A percentile compares a stretch with the other conserved stretches of the same genome.
Evolutionary conservation across 2,797 vertebrate species (phyloP).

Genomic region (Thripadectes ignobilis): DNA sequence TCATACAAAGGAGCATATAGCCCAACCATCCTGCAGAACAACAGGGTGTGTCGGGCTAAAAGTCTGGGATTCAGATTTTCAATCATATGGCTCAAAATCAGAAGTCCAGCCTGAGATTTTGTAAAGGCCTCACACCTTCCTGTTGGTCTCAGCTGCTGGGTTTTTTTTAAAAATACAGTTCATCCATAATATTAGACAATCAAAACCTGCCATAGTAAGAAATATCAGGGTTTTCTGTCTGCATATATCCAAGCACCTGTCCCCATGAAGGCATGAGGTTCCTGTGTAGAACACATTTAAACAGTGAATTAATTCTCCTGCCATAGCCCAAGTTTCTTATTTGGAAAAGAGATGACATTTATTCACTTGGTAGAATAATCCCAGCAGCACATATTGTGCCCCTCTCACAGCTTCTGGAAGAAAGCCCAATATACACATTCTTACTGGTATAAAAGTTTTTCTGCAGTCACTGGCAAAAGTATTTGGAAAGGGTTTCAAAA

Average conservation of each 20-base stretch:
- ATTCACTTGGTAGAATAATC: constrained; percentile 43
- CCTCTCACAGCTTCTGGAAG: constrained; percentile 10
- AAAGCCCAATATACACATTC: constrained; percentile 13
- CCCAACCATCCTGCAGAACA: not conserved
- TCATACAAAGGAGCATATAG: not conserved
- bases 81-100: not conserved
- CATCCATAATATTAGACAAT: not conserved
- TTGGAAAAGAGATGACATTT: constrained; percentile 37
- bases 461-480: not conserved
- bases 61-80: not conserved
- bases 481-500: constrained; percentile 22
- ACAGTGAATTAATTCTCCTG: not conserved
- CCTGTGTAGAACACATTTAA: not conserved
- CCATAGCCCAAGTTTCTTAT: not conserved
- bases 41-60: not conserved
- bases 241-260: not conserved
- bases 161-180: not conserved
- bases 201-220: not conserved
- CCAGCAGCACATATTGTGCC: not conserved
- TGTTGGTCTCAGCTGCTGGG: not conserved
- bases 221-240: not conserved
- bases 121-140: not conserved
- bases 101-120: not conserved
- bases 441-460: constrained; percentile 4
- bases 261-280: not conserved